phyloP scores from a whole-genome alignment of 2,113 vertebrate genomes.

The Arothron firmamentum region DNA sequence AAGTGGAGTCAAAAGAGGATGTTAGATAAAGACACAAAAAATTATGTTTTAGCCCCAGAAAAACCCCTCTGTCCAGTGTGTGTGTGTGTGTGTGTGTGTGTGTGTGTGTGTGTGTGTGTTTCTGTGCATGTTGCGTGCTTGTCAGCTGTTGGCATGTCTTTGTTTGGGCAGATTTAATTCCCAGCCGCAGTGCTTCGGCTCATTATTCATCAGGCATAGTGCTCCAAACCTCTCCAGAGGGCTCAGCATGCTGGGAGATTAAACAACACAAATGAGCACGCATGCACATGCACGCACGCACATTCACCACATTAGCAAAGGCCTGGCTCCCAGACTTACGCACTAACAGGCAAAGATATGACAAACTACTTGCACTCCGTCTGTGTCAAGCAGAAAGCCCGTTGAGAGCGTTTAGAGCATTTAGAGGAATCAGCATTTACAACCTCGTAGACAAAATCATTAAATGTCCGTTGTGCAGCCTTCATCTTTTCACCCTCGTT shows the following conservation, averaged over 20 bases:
- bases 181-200: slow-evolving; percentile 57
- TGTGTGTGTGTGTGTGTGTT: slow-evolving; percentile 13
- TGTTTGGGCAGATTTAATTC: slow-evolving; percentile 69
- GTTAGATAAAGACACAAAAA: slow-evolving; percentile 22
- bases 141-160: slow-evolving; percentile 61
- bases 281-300: neutral
- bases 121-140: slow-evolving; percentile 44
- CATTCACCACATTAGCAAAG: slow-evolving; percentile 26
- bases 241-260: slow-evolving; percentile 64
- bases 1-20: slow-evolving; percentile 5
- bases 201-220: slow-evolving; percentile 68
- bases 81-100: slow-evolving; percentile 20
- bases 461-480: slow-evolving; percentile 13
- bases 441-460: slow-evolving; percentile 20
- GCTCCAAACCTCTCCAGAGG: slow-evolving; percentile 60
- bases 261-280: slow-evolving; percentile 54
- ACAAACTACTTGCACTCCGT: slow-evolving; percentile 56
- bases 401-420: slow-evolving; percentile 19
- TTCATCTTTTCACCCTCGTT: slow-evolving; percentile 23
- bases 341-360: slow-evolving; percentile 29
- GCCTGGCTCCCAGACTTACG: slow-evolving; percentile 4
- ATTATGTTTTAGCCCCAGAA: slow-evolving; percentile 7
- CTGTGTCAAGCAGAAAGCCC: slow-evolving; percentile 35
- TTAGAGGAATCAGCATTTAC: slow-evolving; percentile 21
- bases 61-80: neutral